phyloP scores from a whole-genome alignment of 2,797 vertebrate genomes.

The Smutsia temminckii region DNA sequence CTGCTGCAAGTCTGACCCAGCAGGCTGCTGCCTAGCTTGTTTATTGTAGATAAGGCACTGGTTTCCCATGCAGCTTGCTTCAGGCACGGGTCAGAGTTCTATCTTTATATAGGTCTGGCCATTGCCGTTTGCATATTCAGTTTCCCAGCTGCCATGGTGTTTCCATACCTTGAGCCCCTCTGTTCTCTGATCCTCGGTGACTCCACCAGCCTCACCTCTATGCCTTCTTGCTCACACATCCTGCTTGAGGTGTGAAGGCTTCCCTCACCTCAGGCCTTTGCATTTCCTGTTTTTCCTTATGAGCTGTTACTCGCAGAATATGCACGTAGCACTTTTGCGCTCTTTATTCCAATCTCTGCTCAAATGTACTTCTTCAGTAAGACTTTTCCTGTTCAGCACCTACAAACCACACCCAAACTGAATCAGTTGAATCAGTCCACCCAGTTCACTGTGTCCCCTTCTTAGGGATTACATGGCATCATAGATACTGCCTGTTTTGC shows the following conservation, averaged over 20 bases:
- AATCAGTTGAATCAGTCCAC: not conserved
- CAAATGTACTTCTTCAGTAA: not conserved
- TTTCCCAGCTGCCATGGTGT: not conserved
- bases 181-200: not conserved
- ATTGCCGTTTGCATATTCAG: not conserved
- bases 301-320: not conserved
- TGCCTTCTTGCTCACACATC: not conserved
- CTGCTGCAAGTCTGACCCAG: not conserved
- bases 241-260: fast-evolving
- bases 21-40: not conserved
- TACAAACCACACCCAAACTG: too few species aligned
- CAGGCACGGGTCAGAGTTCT: not conserved
- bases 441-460: not conserved
- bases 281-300: not conserved
- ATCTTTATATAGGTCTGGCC: too few species aligned
- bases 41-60: not conserved
- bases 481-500: not conserved
- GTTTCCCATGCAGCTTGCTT: not conserved
- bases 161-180: not conserved
- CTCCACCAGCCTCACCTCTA: not conserved
- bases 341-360: not conserved
- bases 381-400: not conserved
- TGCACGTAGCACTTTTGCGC: not conserved
- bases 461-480: fast-evolving
- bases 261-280: not conserved